Percentiles rank a stretch among this genome's conserved stretches.
phyloP scores from a whole-genome alignment of 2,888 invertebrate species.

The Nomada ferruginata region DNA sequence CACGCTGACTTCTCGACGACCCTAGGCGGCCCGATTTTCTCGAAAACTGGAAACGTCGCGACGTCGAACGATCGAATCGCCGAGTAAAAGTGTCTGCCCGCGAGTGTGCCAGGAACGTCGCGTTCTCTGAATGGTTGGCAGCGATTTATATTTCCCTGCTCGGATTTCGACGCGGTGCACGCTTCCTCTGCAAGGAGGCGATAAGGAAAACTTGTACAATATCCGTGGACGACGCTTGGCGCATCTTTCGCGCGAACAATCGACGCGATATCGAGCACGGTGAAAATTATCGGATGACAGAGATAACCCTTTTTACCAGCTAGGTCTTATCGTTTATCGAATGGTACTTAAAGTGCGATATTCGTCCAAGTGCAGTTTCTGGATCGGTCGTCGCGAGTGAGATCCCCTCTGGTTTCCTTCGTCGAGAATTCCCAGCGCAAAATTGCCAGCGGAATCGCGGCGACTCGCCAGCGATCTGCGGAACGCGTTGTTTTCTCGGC shows the following conservation, averaged over 20 bases:
- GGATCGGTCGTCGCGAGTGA: slow-evolving; percentile 11
- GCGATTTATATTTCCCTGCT: not conserved
- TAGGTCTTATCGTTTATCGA: slow-evolving; percentile 57
- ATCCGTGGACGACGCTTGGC: not conserved
- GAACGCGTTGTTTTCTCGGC: slow-evolving; percentile 37
- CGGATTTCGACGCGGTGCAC: not conserved
- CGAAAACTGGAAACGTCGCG: too few species aligned
- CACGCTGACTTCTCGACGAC: not conserved
- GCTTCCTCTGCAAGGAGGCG: not conserved
- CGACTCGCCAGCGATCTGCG: slow-evolving; percentile 30
- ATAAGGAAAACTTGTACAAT: slow-evolving; percentile 27
- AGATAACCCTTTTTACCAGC: slow-evolving; percentile 60
- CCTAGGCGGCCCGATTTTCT: too few species aligned
- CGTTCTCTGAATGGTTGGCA: not conserved
- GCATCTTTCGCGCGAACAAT: slow-evolving; percentile 7
- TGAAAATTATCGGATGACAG: slow-evolving; percentile 52
- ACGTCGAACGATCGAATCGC: too few species aligned
- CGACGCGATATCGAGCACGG: slow-evolving; percentile 29
- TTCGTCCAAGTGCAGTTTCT: slow-evolving; percentile 47
- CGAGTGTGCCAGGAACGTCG: too few species aligned
- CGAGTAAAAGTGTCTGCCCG: too few species aligned
- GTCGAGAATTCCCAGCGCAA: too few species aligned
- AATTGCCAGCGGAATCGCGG: not conserved
- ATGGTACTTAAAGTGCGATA: slow-evolving; percentile 51
- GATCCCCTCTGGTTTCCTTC: too few species aligned